Evolutionary conservation across 2,888 invertebrate species (phyloP).

Genomic region (Tetranychus truncatus): DNA sequence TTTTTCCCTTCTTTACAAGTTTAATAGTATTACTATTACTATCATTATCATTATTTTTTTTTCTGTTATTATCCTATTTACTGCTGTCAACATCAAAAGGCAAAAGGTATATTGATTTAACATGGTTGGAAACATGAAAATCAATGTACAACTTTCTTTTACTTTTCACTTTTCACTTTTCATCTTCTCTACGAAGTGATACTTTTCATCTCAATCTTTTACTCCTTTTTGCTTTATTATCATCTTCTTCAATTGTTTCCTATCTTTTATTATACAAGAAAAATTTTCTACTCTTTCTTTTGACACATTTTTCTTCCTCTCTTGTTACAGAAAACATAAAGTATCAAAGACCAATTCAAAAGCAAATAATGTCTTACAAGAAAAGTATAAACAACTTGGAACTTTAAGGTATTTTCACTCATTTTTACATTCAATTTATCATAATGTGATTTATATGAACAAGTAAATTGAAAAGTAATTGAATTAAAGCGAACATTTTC

Average conservation of each 20-base stretch:
- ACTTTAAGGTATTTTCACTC: constrained; percentile 6
- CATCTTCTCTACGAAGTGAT: background rate
- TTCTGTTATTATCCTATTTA: background rate
- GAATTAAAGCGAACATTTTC: too few relatives aligned
- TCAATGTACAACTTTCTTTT: background rate
- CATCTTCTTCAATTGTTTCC: background rate
- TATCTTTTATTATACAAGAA: too few relatives aligned
- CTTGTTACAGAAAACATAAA: constrained; percentile 4
- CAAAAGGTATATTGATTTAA: background rate
- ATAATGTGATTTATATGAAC: constrained; percentile 4
- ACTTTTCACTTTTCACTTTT: background rate
- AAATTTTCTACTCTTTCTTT: too few relatives aligned
- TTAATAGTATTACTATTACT: background rate
- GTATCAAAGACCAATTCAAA: constrained; percentile 6
- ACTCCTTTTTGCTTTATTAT: background rate
- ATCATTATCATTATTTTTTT: background rate
- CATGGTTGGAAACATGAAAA: background rate
- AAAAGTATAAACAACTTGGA: constrained; percentile 20
- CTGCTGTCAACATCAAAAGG: background rate
- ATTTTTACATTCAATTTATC: background rate
- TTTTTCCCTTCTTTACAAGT: background rate
- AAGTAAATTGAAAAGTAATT: background rate
- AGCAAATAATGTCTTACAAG: constrained; percentile 15
- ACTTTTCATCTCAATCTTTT: background rate
- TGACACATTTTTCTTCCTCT: background rate